A percentile compares a stretch with the other conserved stretches of the same genome.
phyloP scores from a whole-genome alignment of 2,113 vertebrate genomes.

The Taxidea taxus region DNA sequence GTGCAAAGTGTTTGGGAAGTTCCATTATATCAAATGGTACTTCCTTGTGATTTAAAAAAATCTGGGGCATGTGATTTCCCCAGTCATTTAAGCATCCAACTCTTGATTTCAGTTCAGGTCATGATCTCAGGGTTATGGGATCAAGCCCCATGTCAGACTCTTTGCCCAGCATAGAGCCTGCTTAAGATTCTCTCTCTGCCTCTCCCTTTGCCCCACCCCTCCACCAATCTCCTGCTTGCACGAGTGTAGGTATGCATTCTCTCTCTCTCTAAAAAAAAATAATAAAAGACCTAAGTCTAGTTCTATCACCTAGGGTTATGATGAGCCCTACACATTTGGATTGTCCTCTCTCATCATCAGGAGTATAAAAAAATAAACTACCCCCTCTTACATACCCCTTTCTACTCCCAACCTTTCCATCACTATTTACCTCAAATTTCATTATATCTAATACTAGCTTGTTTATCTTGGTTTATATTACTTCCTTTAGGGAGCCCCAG shows the following conservation, averaged over 20 bases:
- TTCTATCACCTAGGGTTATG: not conserved
- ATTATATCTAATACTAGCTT: not conserved
- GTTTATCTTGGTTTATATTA: not conserved
- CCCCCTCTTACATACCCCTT: not conserved
- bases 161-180: not conserved
- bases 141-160: not conserved
- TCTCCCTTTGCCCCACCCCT: not conserved
- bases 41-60: slow-evolving; percentile 32
- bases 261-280: not conserved
- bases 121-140: not conserved
- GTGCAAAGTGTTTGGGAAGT: not conserved
- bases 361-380: not conserved
- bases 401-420: not conserved
- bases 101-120: not conserved
- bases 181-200: not conserved
- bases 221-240: not conserved
- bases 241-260: too few relatives aligned
- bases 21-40: not conserved
- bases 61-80: not conserved
- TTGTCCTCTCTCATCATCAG: not conserved
- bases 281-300: not conserved
- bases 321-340: not conserved
- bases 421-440: not conserved
- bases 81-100: not conserved
- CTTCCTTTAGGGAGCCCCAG: not conserved